Evolutionary conservation across 2,888 invertebrate genomes (phyloP), one percentile per base, ranked within the genome.

Genomic region (Lissocephala sabroskyi): DNA sequence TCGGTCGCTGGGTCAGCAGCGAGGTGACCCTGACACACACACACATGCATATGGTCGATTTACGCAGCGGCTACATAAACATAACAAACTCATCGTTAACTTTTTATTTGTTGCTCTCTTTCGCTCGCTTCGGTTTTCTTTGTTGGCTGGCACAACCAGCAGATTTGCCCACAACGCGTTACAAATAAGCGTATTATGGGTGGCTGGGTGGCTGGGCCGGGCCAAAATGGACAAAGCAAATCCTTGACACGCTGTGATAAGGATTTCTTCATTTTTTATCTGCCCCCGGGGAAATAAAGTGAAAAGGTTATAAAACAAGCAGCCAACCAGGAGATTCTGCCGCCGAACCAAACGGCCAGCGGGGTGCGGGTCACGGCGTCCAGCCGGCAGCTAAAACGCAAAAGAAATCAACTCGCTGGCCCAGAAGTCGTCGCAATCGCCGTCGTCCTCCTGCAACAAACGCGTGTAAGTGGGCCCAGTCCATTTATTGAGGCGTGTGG

Each of bases 181-280:
- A 73, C 74, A 76, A 71, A 76, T 76, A 74, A 77, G 73, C 73
- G 73, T 75, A 78, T 73, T 77, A 77, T 74, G 75, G 66, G 59
- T 54, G 56, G 73, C 66, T 10, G 35, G 35, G 33, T 43, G 43
- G 35, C 30, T 23, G 23, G 23, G 23, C 7, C 14, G 33, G 26
- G 35, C 43, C 9, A 64, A 57, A 59, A 65, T 70, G 78, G 64
- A 73, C 68, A 76, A 60, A 68, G 73, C 65, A 79, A 78, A 79
- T 79, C 79, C 78, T 77, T 79, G 77, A 79, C 79, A 77, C 80
- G 75, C 75, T 71, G 73, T 76, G 79, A 79, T 79, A 79, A 79
- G 79, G 78, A 79, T 77, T 80, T 77, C 70, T 79, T 79, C 79
- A 79, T 79, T 79, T 79, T 79, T 79, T 80, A 79, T 79, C 80